Base-by-base conservation (phyloP, 2,888 invertebrate species). In the Athalia cordata region DNA sequence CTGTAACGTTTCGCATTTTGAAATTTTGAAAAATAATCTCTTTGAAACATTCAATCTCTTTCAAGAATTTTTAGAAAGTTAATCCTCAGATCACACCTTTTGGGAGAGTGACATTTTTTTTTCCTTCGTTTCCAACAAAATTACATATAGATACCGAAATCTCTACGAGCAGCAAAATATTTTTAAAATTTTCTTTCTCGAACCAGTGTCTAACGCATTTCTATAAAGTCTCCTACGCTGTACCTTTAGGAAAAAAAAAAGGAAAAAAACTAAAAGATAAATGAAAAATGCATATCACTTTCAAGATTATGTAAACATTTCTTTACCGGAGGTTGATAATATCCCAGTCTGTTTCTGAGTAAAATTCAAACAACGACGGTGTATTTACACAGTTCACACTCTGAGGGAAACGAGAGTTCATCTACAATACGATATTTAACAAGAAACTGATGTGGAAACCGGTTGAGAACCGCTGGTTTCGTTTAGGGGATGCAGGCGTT, bases 401-500 rank as follows among this genome's bases (percentile, higher is more conserved):
- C 1, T n/a, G 3, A 55, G 3, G 55, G n/a, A 55, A 55, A 11
- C n/a, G 8, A 3, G n/a, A 55, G 55, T 55, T 55, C 9, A 55
- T 11, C n/a, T 11, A 55, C 55, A 55, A 11, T 7, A 61, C 8
- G 15, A 62, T 62, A 11, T 13, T 7, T 15, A 13, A 13, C 62
- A 13, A 11, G 13, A 13, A 8, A 8, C 8, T 8, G 8, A 3
- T 2, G 11, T 1, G 9, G 4, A 43, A 65, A 8, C 8, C 52
- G 47, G 78, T 79, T 86, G 86, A 82, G 85, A 79, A 70, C 74
- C 86, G 11, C 84, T 81, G 82, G 5, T 49, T n/a, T 45, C 77
- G 68, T 82, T 80, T 77, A 62, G 81, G 85, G 84, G 84, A 82
- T 86, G 82, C 82, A 78, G 78, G 78, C 77, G 72, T 72, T 59